phyloP scores from a whole-genome alignment of 37 sponge, comb jelly and placozoan species.

The Bolinopsis microptera region DNA sequence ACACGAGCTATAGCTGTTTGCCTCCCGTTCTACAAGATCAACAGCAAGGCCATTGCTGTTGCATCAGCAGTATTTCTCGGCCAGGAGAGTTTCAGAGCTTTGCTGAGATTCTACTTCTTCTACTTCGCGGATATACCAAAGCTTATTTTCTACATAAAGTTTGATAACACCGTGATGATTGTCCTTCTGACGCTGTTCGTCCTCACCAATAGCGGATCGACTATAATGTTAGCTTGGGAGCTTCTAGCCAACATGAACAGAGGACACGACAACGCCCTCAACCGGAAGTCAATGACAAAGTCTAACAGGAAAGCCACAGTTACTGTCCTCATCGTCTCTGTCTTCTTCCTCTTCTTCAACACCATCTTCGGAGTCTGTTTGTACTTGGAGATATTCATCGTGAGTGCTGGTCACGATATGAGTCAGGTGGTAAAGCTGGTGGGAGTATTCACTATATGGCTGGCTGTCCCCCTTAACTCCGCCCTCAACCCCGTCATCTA shows the following conservation, averaged over 20 bases:
- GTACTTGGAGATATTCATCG: background rate
- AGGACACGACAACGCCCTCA: background rate
- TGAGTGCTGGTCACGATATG: background rate
- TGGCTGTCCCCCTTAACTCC: background rate
- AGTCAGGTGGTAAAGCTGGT: background rate
- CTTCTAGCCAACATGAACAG: background rate
- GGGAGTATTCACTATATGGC: background rate
- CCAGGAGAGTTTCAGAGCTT: background rate
- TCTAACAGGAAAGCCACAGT: background rate
- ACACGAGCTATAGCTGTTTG: background rate
- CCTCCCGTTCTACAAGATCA: background rate
- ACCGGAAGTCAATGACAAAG: background rate
- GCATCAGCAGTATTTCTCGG: background rate
- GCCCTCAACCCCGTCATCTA: background rate
- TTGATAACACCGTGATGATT: background rate
- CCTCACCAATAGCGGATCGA: background rate
- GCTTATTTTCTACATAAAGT: background rate
- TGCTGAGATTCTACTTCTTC: background rate
- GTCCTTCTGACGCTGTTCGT: background rate
- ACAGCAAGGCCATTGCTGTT: background rate
- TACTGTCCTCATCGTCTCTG: background rate
- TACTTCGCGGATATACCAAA: background rate
- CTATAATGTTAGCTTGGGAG: background rate
- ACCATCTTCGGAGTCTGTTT: background rate
- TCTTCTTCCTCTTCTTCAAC: background rate